These are phyloP conservation scores for Drosophila aff. DNA, from an alignment of 1,140 invertebrate genomes.

Conservation along the genomic window DNA sequence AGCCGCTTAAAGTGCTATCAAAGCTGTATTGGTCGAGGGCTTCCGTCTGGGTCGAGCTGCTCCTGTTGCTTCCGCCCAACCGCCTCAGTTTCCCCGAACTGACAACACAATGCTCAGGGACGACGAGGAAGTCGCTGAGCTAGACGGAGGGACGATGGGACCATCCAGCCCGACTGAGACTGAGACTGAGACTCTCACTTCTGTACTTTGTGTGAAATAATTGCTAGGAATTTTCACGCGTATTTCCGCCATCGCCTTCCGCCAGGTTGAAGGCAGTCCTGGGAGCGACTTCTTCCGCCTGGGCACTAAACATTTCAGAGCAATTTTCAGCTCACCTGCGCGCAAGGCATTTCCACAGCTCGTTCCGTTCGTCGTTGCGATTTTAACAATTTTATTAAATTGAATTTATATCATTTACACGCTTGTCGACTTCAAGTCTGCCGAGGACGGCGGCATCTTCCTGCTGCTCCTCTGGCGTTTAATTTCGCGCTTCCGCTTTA, in stretches of 20 bases:
- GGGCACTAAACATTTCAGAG: constrained; percentile 67
- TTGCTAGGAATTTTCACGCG: constrained; percentile 81
- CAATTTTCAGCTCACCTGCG: constrained; percentile 84
- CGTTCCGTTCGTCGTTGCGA: constrained; percentile 70
- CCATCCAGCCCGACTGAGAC: constrained; percentile 4
- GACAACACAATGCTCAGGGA: constrained; percentile 42
- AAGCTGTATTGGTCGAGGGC: constrained; percentile 58
- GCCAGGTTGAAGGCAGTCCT: constrained; percentile 22
- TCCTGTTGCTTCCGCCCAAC: constrained; percentile 1
- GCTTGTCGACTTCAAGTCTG: constrained; percentile 82
- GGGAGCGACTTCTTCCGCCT: constrained; percentile 40
- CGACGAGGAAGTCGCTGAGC: constrained; percentile 29
- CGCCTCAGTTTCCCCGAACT: constrained; percentile 1
- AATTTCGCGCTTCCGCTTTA: constrained; percentile 72
- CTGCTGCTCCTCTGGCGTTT: constrained; percentile 44
- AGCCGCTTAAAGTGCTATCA: constrained; percentile 76
- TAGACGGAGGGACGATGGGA: constrained; percentile 39
- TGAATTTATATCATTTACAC: constrained; percentile 85
- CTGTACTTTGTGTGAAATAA: constrained; percentile 80
- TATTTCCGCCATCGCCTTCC: constrained; percentile 64
- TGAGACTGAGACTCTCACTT: constrained; percentile 11
- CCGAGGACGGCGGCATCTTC: constrained; percentile 10
- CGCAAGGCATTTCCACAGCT: constrained; percentile 79
- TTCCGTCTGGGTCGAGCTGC: constrained; percentile 49
- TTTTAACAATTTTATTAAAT: constrained; percentile 85